Evolutionary conservation across 2,888 invertebrate genomes (phyloP).

Genomic region (Sarcophaga rosellei): DNA sequence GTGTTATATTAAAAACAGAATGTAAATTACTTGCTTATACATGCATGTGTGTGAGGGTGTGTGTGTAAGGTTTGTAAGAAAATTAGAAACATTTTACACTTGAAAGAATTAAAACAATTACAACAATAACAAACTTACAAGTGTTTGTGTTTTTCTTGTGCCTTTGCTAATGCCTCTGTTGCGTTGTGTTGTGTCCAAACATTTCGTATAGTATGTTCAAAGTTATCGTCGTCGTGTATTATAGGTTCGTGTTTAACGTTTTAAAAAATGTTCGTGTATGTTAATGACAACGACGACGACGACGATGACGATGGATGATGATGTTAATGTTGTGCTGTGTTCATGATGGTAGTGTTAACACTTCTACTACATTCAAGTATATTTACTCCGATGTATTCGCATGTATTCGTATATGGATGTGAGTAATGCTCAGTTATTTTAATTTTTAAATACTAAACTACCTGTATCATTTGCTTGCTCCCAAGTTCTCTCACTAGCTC

Average conservation of each 20-base stretch:
- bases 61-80: background rate
- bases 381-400: no score
- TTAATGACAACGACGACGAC: background rate
- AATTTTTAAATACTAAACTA: no score
- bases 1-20: background rate
- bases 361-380: no score
- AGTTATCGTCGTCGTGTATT: background rate
- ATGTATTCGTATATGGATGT: no score
- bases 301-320: no score
- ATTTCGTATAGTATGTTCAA: background rate
- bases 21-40: background rate
- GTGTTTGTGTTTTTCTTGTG: background rate
- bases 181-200: background rate
- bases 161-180: background rate
- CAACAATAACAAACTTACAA: constrained; percentile 11
- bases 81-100: constrained; percentile 40
- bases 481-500: no score
- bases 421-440: no score
- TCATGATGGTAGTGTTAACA: no score
- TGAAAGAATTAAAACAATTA: constrained; percentile 45
- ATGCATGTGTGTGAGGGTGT: no score
- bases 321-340: no score
- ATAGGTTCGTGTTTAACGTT: background rate
- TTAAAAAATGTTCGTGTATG: background rate
- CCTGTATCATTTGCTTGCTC: no score